Conservation (phyloP, 2,113 vertebrate species). For the Poeciliopsis turrubarensis region DNA sequence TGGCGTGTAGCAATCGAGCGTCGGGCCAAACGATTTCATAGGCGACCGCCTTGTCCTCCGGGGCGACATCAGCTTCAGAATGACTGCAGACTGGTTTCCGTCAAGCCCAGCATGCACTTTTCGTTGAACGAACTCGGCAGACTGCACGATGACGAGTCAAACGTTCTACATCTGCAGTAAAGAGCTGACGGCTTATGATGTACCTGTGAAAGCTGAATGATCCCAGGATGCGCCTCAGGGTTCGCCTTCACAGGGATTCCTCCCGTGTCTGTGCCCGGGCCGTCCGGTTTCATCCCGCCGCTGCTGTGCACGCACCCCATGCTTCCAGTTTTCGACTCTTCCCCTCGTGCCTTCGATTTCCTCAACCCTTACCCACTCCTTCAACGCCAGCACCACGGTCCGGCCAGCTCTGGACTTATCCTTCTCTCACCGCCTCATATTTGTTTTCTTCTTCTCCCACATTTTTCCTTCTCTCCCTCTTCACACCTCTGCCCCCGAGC, state of each 20-base stretch:
- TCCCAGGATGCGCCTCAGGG: slow-evolving; percentile 53
- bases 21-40: no score
- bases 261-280: slow-evolving; percentile 25
- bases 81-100: not conserved
- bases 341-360: not conserved
- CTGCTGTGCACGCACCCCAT: slow-evolving; percentile 77
- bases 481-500: slow-evolving; percentile 48
- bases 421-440: slow-evolving; percentile 42
- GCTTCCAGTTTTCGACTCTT: slow-evolving; percentile 29
- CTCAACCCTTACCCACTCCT: not conserved
- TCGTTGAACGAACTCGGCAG: not conserved
- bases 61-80: not conserved
- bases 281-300: slow-evolving; percentile 36
- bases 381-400: slow-evolving; percentile 2
- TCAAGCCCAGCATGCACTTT: not conserved
- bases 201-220: slow-evolving; percentile 72
- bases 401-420: slow-evolving; percentile 7
- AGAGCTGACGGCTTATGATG: slow-evolving; percentile 1
- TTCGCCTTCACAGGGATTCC: slow-evolving; percentile 36
- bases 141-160: not conserved
- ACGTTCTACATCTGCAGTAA: not conserved
- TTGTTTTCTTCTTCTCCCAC: slow-evolving; percentile 31
- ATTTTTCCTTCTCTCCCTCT: slow-evolving; percentile 47
- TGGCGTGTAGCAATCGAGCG: slow-evolving; percentile 5
- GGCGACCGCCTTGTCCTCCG: not conserved